Evolutionary conservation across 35 echinoderm and acorn worm species (phyloP), one percentile per base, ranked within the genome.

Genomic region (Heliocidaris tuberculata): DNA sequence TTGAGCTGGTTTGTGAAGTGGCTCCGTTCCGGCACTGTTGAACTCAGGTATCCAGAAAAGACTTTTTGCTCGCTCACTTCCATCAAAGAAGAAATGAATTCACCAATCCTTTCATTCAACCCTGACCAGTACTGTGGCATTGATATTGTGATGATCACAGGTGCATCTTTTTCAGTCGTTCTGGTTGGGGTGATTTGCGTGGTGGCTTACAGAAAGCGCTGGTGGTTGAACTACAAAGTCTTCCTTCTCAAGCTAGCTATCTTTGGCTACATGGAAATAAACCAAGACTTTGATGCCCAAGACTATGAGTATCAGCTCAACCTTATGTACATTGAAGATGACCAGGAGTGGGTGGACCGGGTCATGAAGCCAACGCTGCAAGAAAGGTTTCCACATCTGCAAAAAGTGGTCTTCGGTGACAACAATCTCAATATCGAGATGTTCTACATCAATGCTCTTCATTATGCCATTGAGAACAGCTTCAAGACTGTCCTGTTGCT

Each of bases 161-260:
- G 87, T 47, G 13, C 35, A 89, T 47, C 31, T 31, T 27, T 89
- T 32, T 47, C 87, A 47, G 87, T 13, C 16, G 31, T 48, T 47
- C 12, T 48, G 12, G 3, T 89, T 2, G 2, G 6, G 0, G 31
- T 89, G 12, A 32, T 89, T 48, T 15, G 31, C 47, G 4, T 89
- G 31, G 31, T 89, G 31, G 31, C 87, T 89, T 89, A 89, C 87
- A 32, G 31, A 13, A 32, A 47, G 31, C 87, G 87, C 21, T 89
- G 87, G 87, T 89, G 87, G 87, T 31, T 89, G 30, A 89, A 89
- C 87, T 89, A 89, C 87, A 89, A 89, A 15, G 12, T 89, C 87
- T 89, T 89, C 16, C 87, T 89, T 12, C 87, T 89, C 4, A 89
- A 89, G 87, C 87, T 89, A 89, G 87, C 87, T 3, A 47, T 42